Evolutionary conservation across 2,888 invertebrate genomes (phyloP).

Genomic region (Drosophila peninsularis): DNA sequence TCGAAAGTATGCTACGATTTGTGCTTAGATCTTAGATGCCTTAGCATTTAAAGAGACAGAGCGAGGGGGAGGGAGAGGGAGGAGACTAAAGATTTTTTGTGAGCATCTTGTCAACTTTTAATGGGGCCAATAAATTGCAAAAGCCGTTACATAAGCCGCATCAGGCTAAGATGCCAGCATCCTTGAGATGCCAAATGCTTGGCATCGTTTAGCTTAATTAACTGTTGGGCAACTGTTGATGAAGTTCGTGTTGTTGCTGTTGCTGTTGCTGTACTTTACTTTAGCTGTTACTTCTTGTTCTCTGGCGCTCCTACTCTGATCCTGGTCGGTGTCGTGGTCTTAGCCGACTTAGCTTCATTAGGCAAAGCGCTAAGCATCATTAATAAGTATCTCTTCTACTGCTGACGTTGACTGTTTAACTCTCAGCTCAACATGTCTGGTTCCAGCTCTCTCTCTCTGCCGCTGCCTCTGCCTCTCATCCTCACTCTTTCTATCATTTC

Average conservation of each 20-base stretch:
- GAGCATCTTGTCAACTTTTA: conserved; percentile 49
- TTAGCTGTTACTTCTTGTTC: background rate
- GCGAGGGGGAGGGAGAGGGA: no score
- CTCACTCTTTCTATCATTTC: background rate
- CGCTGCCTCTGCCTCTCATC: background rate
- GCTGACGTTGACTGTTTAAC: conserved; percentile 60
- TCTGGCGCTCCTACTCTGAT: background rate
- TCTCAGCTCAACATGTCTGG: conserved; percentile 7
- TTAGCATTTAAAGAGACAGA: background rate
- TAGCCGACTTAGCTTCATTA: conserved; percentile 61
- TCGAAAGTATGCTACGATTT: conserved; percentile 61
- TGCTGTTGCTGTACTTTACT: conserved; percentile 28
- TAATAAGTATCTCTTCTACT: conserved; percentile 65
- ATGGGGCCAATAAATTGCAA: conserved; percentile 64
- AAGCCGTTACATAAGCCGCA: conserved; percentile 41
- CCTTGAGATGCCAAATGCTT: conserved; percentile 41
- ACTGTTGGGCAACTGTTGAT: conserved; percentile 69
- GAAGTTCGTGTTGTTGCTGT: conserved; percentile 37
- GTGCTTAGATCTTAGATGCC: conserved; percentile 19
- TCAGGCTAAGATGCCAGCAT: conserved; percentile 21
- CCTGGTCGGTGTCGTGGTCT: conserved; percentile 17
- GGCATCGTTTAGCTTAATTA: conserved; percentile 70
- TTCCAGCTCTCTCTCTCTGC: background rate
- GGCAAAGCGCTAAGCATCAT: conserved; percentile 60
- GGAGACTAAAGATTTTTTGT: conserved; percentile 17